These are phyloP conservation scores for Ctenopoma multispine DNA, from an alignment of 2,797 vertebrate genomes.

Conservation along the genomic window DNA sequence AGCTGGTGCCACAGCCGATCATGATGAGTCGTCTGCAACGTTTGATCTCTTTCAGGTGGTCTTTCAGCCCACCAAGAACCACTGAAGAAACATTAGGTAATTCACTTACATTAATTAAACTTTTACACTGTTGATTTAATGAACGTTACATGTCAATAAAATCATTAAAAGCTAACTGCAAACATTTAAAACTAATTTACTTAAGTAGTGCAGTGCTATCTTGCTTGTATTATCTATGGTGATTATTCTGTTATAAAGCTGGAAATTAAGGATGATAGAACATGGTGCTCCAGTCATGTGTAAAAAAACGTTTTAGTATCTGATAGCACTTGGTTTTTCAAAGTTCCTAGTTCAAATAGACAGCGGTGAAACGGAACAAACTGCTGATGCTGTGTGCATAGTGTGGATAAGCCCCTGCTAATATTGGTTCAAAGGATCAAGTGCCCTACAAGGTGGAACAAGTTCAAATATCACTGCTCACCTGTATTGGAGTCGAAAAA, in stretches of 20 bases:
- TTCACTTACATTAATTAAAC: not conserved
- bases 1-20: conserved; percentile 97
- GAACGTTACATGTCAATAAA: not conserved
- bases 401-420: not conserved
- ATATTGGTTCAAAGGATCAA: not conserved
- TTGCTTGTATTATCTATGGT: not conserved
- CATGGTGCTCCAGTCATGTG: not conserved
- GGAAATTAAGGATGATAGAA: not conserved
- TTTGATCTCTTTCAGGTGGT: conserved; percentile 95
- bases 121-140: not conserved
- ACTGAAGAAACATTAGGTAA: conserved; percentile 77
- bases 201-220: not conserved
- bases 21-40: conserved; percentile 93
- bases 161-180: not conserved
- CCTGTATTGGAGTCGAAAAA: conserved; percentile 92
- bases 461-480: conserved; percentile 61
- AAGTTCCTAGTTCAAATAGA: not conserved
- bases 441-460: not conserved
- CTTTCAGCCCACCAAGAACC: conserved; percentile 93
- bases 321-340: not conserved
- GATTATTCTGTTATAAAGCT: not conserved
- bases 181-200: not conserved
- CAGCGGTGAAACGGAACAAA: not conserved
- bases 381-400: conserved; percentile 1
- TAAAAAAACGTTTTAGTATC: not conserved